Percentiles rank a stretch among this genome's conserved stretches.
Conservation (phyloP, 1,140 invertebrate genomes). For the Riptortus pedestris region DNA sequence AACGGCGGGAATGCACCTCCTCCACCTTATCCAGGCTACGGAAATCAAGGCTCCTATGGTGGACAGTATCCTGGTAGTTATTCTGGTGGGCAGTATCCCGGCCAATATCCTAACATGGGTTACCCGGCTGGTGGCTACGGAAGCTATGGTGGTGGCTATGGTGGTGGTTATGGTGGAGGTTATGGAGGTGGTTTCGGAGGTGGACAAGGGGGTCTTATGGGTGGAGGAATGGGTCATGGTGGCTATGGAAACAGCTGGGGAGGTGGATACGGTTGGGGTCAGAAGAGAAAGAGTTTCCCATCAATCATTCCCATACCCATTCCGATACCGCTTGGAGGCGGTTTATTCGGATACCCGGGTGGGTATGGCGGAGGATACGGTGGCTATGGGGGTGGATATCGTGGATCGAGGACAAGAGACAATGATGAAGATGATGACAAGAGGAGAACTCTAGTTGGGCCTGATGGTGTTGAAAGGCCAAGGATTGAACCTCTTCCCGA, state of each 20-base stretch:
- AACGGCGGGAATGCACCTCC: background rate
- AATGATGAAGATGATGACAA: background rate
- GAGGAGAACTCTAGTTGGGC: background rate
- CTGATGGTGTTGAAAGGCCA: background rate
- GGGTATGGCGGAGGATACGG: background rate
- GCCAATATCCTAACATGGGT: background rate
- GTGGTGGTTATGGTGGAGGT: background rate
- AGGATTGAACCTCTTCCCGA: background rate
- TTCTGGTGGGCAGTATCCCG: background rate
- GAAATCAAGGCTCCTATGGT: background rate
- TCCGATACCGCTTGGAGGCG: background rate
- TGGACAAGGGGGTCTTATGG: background rate
- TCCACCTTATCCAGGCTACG: background rate
- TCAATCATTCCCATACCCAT: background rate
- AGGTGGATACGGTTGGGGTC: background rate
- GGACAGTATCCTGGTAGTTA: background rate
- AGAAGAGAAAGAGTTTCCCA: background rate
- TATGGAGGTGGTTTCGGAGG: background rate
- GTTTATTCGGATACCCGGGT: background rate
- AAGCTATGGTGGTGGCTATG: background rate
- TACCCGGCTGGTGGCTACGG: background rate
- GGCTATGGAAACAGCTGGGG: background rate
- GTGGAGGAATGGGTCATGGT: background rate
- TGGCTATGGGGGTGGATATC: background rate
- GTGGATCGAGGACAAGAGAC: too few species aligned